A percentile compares a stretch with the other conserved stretches of the same genome.
phyloP scores from a whole-genome alignment of 2,888 invertebrate species.

The Acrobasis repandana region DNA sequence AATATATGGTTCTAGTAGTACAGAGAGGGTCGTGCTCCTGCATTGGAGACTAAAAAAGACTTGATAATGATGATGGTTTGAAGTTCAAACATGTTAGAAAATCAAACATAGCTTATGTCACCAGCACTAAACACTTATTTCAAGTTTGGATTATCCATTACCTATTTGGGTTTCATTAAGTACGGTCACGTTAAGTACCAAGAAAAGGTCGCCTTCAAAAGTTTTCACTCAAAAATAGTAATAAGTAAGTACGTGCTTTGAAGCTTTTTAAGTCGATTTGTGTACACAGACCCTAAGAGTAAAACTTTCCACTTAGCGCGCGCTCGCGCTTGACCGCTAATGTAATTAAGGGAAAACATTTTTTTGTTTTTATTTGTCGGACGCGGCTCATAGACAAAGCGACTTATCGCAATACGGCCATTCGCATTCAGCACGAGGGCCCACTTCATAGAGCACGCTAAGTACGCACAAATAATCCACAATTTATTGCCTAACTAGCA shows the following conservation, averaged over 20 bases:
- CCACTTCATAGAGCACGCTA: slow-evolving; percentile 40
- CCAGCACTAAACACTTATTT: too few species aligned
- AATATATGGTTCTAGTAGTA: too few species aligned
- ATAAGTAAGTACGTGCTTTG: neutral
- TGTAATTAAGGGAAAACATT: slow-evolving; percentile 34
- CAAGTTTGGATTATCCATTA: too few species aligned
- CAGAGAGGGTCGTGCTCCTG: too few species aligned
- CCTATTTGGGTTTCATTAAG: too few species aligned
- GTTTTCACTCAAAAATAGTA: too few species aligned
- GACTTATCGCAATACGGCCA: slow-evolving; percentile 30
- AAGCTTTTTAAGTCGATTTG: neutral
- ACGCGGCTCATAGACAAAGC: slow-evolving; percentile 19
- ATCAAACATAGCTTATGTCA: too few species aligned
- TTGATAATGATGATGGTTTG: too few species aligned
- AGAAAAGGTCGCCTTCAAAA: too few species aligned
- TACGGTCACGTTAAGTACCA: too few species aligned
- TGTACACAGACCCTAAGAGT: slow-evolving; percentile 8
- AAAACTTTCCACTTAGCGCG: slow-evolving; percentile 41
- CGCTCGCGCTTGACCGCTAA: slow-evolving; percentile 37
- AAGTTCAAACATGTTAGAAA: too few species aligned
- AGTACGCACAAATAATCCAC: slow-evolving; percentile 51
- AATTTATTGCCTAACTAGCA: slow-evolving; percentile 52
- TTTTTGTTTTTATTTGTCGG: slow-evolving; percentile 28
- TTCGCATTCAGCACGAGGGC: slow-evolving; percentile 46
- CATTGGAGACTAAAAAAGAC: too few species aligned